Percentiles rank a stretch among this genome's conserved stretches.
Conservation (phyloP, 2,888 invertebrate genomes). For the Hypena proboscidalis region DNA sequence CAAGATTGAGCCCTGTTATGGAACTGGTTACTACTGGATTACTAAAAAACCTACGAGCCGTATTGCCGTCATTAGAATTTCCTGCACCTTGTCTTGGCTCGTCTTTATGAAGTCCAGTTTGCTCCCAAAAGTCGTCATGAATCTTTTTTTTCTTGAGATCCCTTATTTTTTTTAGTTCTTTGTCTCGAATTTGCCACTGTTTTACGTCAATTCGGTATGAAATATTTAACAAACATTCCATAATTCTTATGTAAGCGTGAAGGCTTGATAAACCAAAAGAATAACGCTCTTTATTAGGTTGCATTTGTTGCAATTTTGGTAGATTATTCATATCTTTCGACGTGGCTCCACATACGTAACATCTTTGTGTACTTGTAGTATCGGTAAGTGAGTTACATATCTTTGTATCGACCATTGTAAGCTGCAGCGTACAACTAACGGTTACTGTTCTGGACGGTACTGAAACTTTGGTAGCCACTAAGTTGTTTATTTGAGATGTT, state of each 20-base stretch:
- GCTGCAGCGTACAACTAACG: constrained; percentile 35
- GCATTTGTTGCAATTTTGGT: constrained; percentile 5
- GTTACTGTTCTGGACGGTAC: constrained; percentile 14
- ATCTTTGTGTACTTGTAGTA: constrained; percentile 45
- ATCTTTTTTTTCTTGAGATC: too few species aligned
- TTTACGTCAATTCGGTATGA: too few species aligned
- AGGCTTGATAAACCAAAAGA: constrained; percentile 29
- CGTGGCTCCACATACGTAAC: constrained; percentile 37
- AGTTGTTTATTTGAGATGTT: constrained; percentile 13
- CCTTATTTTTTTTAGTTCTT: too few species aligned
- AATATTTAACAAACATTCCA: too few species aligned
- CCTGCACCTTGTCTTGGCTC: too few species aligned
- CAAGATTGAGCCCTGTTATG: too few species aligned
- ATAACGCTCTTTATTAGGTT: constrained; percentile 13
- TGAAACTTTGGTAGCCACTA: constrained; percentile 7
- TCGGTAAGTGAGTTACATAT: constrained; percentile 52
- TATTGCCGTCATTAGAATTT: too few species aligned
- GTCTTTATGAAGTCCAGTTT: too few species aligned
- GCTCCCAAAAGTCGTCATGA: too few species aligned
- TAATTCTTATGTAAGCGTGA: constrained; percentile 33
- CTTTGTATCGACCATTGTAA: constrained; percentile 52
- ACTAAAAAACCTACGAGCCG: too few species aligned
- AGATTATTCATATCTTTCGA: constrained; percentile 30
- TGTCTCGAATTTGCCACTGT: too few species aligned
- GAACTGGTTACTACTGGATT: too few species aligned